Base-by-base conservation (phyloP, 2,113 vertebrate species). In the Elephas maximus region DNA sequence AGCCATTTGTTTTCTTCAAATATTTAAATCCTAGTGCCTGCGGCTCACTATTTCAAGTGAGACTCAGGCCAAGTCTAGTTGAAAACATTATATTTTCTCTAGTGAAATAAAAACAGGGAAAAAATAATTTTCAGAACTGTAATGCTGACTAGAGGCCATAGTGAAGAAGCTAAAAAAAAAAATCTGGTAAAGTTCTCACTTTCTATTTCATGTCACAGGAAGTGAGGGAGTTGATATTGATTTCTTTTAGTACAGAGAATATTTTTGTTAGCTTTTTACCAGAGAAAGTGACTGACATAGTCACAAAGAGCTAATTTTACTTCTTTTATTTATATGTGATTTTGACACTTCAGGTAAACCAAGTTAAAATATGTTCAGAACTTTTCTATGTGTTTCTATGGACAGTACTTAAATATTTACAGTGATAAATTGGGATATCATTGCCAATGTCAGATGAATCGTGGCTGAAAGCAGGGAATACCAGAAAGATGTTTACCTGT, bases 1-100 rank as follows among this genome's bases (percentile, higher is more conserved):
- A 94, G 83, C 5, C 60, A 28, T 15, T 71, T 92, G n/a, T 85
- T 98, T 94, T 78, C 92, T 65, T 95, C 37, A 91, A 45, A 62
- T 90, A 81, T 85, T 92, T 93, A 88, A 88, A 33, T 71, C 7
- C 23, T 24, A 30, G 53, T 21, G 30, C 80, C 18, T 62, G 21
- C 0, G 21, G 21, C 71, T 94, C 37, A 37, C 2, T 73, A 96
- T 95, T 93, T 53, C 37, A 91, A 90, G 33, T 28, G 30, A 88
- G 51, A 80, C 3, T 84, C 5, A 62, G 53, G 83, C 45, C 12
- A 23, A 60, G 5, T 41, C 71, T 71, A 57, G 73, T 88, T 92
- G 80, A 92, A 95, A 95, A 84, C 84, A 37, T 41, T 73, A 4
- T 80, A 60, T 93, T 82, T 96, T 62, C 53, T 77, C 20, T 33